Conservation (phyloP, 2,797 vertebrate genomes). For the Anniella stebbinsi region DNA sequence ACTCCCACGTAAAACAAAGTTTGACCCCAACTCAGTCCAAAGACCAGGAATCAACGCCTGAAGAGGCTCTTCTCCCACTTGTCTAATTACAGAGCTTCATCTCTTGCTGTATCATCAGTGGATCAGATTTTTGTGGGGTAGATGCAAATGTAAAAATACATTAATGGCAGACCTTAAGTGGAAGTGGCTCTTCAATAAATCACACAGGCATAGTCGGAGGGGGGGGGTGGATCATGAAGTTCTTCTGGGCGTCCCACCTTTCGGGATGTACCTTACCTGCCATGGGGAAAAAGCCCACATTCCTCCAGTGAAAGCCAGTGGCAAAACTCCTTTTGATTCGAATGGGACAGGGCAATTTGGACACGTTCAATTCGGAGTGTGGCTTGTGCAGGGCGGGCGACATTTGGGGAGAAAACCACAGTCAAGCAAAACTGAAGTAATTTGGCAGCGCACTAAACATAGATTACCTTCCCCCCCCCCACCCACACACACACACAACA, state of each 20-base stretch:
- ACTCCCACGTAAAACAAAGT: background rate
- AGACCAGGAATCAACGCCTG: rapidly evolving
- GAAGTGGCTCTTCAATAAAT: conserved; percentile 44
- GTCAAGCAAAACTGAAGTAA: conserved; percentile 42
- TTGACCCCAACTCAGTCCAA: rapidly evolving
- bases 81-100: conserved; percentile 29
- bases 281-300: background rate
- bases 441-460: background rate
- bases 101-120: conserved; percentile 56
- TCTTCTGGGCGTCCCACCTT: background rate
- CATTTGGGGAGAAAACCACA: background rate
- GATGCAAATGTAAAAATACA: conserved; percentile 60
- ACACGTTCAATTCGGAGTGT: background rate
- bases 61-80: conserved; percentile 38
- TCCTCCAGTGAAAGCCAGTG: no score
- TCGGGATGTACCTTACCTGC: background rate
- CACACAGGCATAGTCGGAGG: conserved; percentile 38
- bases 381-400: background rate
- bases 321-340: background rate
- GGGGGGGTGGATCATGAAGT: conserved; percentile 26
- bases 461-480: background rate
- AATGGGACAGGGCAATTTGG: background rate
- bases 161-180: conserved; percentile 40
- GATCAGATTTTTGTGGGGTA: conserved; percentile 6
- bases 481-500: background rate